Evolutionary conservation across 2,888 invertebrate species (phyloP), one percentile per base, ranked within the genome.

Genomic region (Eulithis prunata): DNA sequence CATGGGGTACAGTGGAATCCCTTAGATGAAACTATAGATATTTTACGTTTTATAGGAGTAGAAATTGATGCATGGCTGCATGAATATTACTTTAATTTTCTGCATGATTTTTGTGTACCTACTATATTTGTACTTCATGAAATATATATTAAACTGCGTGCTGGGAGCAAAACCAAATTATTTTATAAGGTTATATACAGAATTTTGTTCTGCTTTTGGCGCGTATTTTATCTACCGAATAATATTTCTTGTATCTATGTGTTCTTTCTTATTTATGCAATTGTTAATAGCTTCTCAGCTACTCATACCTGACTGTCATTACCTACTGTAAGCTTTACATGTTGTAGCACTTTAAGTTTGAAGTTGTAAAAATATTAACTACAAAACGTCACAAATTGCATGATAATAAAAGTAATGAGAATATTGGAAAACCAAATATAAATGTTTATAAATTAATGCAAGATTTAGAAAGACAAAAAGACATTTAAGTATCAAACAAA

Each of bases 1-100:
- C 88, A 87, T 87, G 84, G 71, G 72, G 68, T 67, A 76, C 73
- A 21, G 71, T 75, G 72, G 74, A 78, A 78, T 80, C 75, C 78
- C 74, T 77, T 80, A 78, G 77, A 76, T 62, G 61, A 63, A 69
- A 54, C 66, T 51, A 51, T 68, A 70, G 69, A 63, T 52, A 47
- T 56, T 64, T 61, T 67, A 60, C 45, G 49, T 66, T 66, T 49
- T 61, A 47, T 64, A 70, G 66, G 64, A 45, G 13, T 65, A 65
- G 66, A 41, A 41, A 60, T 65, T 57, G 49, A 53, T 64, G 67
- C 65, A 66, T 73, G 65, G 43, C 68, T 68, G 69, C 66, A 73
- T 66, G 70, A 63, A 67, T 47, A 43, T 60, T 12, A 53, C 8
- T 1, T 57, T 13, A 41, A 6, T 45, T 51, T 56, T 61, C 21